Evolutionary conservation across 2,888 invertebrate genomes (phyloP), one percentile per base, ranked within the genome.

Genomic region (Nemoura dubitans): DNA sequence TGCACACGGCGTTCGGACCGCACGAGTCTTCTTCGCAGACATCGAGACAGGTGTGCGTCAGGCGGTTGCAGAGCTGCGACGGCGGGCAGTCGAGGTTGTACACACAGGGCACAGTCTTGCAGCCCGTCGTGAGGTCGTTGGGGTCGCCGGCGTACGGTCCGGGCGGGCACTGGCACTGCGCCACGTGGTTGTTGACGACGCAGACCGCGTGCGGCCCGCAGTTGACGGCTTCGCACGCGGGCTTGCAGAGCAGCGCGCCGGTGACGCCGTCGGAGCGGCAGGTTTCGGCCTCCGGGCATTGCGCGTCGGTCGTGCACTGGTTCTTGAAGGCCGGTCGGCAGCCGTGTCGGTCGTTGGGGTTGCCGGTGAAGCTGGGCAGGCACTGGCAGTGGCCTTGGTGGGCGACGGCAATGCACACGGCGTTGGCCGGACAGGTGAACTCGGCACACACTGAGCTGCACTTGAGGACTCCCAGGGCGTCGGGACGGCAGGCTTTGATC

Each of bases 191-290:
- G 90, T 97, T 97, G 0, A 97, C 96, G 10, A 97, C 94, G 90
- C 98, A 98, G 26, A 98, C 93, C 7, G 98, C 97, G 88, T 96
- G 95, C 0, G 97, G 96, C 0, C 98, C 98, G 91, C 98, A 98
- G 83, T 93, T 93, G 0, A 96, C 91, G 78, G 94, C 93, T 88
- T 96, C 95, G 90, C 98, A 98, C 78, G 97, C 97, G 0, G 96
- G 93, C 89, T 94, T 92, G 90, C 98, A 98, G 89, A 94, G 93
- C 36, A 95, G 92, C 0, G 93, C 90, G 82, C 94, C 94, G 10
- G 92, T 93, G 0, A 91, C 89, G 2, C 92, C 93, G 82, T 94
- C 92, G 89, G 93, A 93, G 90, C 94, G 94, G 91, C 98, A 98
- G 16, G 95, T 94, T 90, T 97, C 96, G 88, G 95, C 95, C 92